A percentile compares a stretch with the other conserved stretches of the same genome.
These are phyloP conservation scores for Laticauda laticaudata DNA, from an alignment of 2,113 vertebrate genomes.

Conservation along the genomic window DNA sequence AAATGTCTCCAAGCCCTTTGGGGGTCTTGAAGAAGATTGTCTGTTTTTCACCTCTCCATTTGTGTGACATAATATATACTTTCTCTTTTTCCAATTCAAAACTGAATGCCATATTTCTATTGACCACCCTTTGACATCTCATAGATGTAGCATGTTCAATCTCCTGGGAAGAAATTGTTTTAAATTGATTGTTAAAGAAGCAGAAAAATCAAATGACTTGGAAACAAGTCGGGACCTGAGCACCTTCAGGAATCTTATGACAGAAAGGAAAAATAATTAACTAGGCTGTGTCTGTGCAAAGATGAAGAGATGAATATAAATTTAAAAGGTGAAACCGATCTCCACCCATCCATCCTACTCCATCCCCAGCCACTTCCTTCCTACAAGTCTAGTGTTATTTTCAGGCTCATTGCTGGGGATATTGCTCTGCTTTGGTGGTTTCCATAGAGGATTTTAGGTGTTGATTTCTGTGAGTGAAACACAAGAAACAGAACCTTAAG, in stretches of 20 bases:
- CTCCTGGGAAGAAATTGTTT: conserved; percentile 50
- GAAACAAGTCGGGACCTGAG: neutral
- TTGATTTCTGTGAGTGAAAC: conserved; percentile 35
- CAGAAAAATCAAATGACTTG: conserved; percentile 38
- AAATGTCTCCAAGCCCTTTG: neutral
- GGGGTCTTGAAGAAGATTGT: neutral
- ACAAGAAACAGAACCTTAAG: neutral
- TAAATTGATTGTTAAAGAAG: conserved; percentile 42
- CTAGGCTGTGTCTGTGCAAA: conserved; percentile 1
- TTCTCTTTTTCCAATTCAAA: conserved; percentile 2
- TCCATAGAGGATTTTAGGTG: conserved; percentile 15
- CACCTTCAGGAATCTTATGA: conserved; percentile 25
- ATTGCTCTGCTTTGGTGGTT: conserved; percentile 16
- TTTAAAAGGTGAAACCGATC: conserved; percentile 24
- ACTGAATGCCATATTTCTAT: conserved; percentile 22
- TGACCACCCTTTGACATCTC: conserved; percentile 20
- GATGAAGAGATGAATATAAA: conserved; percentile 17
- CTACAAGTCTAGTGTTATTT: conserved; percentile 8
- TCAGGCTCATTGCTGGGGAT: conserved; percentile 1
- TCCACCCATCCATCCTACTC: neutral
- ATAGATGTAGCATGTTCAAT: conserved; percentile 27
- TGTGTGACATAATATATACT: accelerated
- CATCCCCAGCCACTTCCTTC: conserved; percentile 9
- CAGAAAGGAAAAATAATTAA: conserved; percentile 28
- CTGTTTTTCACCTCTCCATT: neutral